Percentiles rank a stretch among this genome's conserved stretches.
phyloP scores from a whole-genome alignment of 2,797 vertebrate genomes.

The Xiphophorus birchmanni region DNA sequence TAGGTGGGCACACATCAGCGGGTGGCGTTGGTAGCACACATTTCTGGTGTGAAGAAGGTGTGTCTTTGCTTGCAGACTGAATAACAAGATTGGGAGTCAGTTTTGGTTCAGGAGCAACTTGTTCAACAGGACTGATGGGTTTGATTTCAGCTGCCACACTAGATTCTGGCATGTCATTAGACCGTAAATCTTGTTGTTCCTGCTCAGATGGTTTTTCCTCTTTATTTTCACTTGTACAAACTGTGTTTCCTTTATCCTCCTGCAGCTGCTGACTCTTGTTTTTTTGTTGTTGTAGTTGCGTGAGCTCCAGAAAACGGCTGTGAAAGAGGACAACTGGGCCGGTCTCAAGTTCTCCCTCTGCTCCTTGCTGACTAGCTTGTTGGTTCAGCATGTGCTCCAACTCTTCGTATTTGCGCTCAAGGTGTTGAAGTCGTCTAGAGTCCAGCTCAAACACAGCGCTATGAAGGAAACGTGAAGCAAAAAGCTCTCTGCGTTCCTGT shows the following conservation, averaged over 20 bases:
- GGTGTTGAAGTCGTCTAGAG: constrained; percentile 92
- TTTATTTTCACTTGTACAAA: constrained; percentile 41
- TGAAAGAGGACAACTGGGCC: constrained; percentile 96
- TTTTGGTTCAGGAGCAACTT: constrained; percentile 53
- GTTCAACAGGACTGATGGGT: constrained; percentile 75
- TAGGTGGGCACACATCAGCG: constrained; percentile 36
- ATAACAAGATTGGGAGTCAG: constrained; percentile 22
- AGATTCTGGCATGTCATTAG: constrained; percentile 78
- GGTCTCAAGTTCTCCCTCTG: constrained; percentile 84
- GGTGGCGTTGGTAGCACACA: constrained; percentile 26
- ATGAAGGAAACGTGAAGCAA: constrained; percentile 96
- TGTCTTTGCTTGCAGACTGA: constrained; percentile 58
- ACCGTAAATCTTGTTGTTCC: constrained; percentile 62
- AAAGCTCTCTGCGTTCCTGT: constrained; percentile 93
- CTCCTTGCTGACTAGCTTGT: constrained; percentile 82
- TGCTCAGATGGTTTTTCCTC: constrained; percentile 81
- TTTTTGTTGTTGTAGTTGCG: constrained; percentile 91
- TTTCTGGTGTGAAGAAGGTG: constrained; percentile 64
- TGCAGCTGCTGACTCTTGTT: constrained; percentile 87
- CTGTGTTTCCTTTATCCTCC: constrained; percentile 76
- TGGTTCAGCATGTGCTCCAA: constrained; percentile 84
- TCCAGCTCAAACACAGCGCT: constrained; percentile 98
- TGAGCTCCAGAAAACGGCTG: constrained; percentile 92
- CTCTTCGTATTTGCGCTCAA: constrained; percentile 95
- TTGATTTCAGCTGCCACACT: constrained; percentile 79